Conservation (phyloP, 2,888 invertebrate species). For the Pollenia amentaria region DNA sequence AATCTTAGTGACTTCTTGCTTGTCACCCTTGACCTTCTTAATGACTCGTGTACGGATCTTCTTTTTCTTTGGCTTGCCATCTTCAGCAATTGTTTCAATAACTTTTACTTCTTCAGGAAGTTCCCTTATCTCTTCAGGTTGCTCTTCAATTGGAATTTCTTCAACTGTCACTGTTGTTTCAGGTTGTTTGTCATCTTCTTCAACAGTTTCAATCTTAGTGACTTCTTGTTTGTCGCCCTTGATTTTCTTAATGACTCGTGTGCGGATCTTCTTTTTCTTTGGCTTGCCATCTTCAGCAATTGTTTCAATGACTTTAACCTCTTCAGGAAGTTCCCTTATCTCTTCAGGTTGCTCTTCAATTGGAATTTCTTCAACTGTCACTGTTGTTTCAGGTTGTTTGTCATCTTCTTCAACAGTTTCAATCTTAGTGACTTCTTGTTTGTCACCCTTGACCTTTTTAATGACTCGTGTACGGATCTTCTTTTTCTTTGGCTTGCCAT, state of each 20-base stretch:
- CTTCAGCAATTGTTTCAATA: slow-evolving; percentile 1
- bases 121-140: background rate
- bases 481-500: slow-evolving; percentile 18
- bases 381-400: slow-evolving; percentile 26
- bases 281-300: slow-evolving; percentile 2
- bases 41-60: slow-evolving; percentile 27
- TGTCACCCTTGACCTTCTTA: slow-evolving; percentile 21
- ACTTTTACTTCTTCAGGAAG: slow-evolving; percentile 25
- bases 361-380: slow-evolving; percentile 2
- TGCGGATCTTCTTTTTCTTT: slow-evolving; percentile 20
- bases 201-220: slow-evolving; percentile 26
- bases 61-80: slow-evolving; percentile 7
- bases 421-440: slow-evolving; percentile 26
- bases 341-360: slow-evolving; percentile 19
- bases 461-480: slow-evolving; percentile 20
- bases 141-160: background rate
- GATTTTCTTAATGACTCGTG: slow-evolving; percentile 10
- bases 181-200: slow-evolving; percentile 22
- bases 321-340: slow-evolving; percentile 1
- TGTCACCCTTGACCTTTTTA: slow-evolving; percentile 14
- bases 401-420: slow-evolving; percentile 27
- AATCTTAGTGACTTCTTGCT: slow-evolving; percentile 30
- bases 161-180: slow-evolving; percentile 34
- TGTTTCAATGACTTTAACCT: slow-evolving; percentile 6
- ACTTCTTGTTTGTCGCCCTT: slow-evolving; percentile 33